Conservation (phyloP, 1,140 invertebrate species). For the Kradibia gibbosae region DNA sequence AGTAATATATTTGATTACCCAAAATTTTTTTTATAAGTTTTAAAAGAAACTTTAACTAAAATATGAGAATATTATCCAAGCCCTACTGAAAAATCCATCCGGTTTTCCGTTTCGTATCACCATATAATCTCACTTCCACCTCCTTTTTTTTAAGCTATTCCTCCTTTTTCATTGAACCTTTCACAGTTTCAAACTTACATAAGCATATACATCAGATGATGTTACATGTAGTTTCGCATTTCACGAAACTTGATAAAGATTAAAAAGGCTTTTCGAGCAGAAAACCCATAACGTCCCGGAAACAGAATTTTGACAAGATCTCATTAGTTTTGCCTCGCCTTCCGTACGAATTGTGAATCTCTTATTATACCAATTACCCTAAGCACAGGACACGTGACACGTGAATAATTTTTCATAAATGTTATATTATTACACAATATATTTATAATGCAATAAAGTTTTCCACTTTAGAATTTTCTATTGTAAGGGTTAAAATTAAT, state of each 20-base stretch:
- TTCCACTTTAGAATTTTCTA: too few relatives aligned
- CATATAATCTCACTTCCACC: conserved; percentile 18
- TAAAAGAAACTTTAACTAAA: background rate
- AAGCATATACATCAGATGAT: background rate
- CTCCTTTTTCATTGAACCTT: background rate
- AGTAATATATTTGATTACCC: background rate
- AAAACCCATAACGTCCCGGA: background rate
- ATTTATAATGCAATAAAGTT: too few relatives aligned
- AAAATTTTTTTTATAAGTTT: background rate
- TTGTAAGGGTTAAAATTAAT: too few relatives aligned
- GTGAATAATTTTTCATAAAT: too few relatives aligned
- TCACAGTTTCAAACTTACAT: background rate
- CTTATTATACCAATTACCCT: too few relatives aligned
- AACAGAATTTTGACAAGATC: background rate
- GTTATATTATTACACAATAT: too few relatives aligned
- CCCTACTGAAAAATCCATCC: conserved; percentile 16
- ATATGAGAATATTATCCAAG: background rate
- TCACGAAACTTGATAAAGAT: conserved; percentile 18
- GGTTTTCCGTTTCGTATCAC: conserved; percentile 28
- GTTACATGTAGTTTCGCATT: background rate
- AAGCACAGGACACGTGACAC: too few relatives aligned
- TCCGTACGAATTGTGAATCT: background rate
- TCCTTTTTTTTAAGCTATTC: background rate
- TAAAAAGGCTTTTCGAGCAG: conserved; percentile 5
- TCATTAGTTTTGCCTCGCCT: background rate